These are phyloP conservation scores for Tenualosa ilisha DNA, from an alignment of 2,797 vertebrate species.

Conservation along the genomic window DNA sequence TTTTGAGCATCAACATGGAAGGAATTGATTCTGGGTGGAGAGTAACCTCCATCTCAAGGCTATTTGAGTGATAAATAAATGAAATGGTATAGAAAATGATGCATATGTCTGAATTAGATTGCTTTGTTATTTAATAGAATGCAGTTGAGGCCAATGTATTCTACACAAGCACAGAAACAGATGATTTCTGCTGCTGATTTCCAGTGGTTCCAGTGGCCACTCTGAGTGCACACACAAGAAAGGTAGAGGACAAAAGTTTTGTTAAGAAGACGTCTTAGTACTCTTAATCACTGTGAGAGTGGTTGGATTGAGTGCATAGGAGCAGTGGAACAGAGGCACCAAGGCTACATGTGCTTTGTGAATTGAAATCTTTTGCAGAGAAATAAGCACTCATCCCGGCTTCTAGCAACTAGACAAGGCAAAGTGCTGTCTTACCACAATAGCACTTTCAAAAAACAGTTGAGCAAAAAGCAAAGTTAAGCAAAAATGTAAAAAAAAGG, in stretches of 20 bases:
- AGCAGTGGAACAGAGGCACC: not conserved
- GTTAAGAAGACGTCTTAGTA: not conserved
- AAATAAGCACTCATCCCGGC: not conserved
- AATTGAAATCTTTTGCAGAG: not conserved
- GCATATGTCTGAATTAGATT: not conserved
- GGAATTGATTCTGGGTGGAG: not conserved
- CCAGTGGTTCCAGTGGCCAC: not conserved
- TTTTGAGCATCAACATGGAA: not conserved
- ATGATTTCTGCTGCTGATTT: not conserved
- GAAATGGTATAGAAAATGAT: not conserved
- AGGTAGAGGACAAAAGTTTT: not conserved
- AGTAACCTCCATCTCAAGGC: not conserved
- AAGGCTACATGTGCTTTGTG: not conserved
- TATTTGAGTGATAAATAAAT: not conserved
- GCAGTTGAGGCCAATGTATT: not conserved
- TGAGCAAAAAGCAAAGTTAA: not conserved
- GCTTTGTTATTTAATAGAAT: not conserved
- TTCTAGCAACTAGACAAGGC: not conserved
- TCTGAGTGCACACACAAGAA: not conserved
- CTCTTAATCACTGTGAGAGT: not conserved
- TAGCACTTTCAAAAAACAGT: not conserved
- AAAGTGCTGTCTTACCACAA: not conserved
- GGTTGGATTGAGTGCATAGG: not conserved
- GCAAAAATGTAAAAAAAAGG: not conserved
- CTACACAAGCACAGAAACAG: not conserved